A percentile compares a stretch with the other conserved stretches of the same genome.
Conservation (phyloP, 1,140 invertebrate species). For the Leptinotarsa defecta region DNA sequence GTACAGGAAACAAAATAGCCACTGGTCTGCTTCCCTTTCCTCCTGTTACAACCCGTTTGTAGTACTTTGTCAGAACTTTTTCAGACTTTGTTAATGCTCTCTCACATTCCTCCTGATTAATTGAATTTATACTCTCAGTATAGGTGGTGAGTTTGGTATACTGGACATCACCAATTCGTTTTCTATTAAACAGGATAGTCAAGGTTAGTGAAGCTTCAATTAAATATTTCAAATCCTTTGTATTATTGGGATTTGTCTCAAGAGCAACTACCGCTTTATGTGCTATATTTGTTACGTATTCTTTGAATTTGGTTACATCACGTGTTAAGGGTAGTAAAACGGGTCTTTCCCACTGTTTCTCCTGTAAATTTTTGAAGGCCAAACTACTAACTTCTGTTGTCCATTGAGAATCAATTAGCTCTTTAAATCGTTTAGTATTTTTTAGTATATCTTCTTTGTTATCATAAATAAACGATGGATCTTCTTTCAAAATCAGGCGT, state of each 20-base stretch:
- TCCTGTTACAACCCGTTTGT: not conserved
- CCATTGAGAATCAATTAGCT: too few species aligned
- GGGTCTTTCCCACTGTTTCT: constrained; percentile 33
- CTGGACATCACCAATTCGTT: constrained; percentile 44
- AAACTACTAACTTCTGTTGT: too few species aligned
- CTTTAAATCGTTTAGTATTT: too few species aligned
- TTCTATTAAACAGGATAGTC: constrained; percentile 42
- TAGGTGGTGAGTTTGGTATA: constrained; percentile 30
- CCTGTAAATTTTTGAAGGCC: too few species aligned
- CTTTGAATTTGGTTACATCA: constrained; percentile 40
- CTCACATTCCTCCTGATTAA: not conserved
- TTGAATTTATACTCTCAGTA: not conserved
- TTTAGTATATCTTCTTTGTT: constrained; percentile 25
- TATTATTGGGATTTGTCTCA: constrained; percentile 16
- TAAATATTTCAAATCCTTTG: constrained; percentile 35
- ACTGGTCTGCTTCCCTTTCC: not conserved
- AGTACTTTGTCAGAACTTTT: not conserved
- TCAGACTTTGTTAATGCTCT: not conserved
- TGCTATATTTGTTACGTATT: constrained; percentile 28
- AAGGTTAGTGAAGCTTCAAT: constrained; percentile 33
- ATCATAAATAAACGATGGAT: constrained; percentile 11
- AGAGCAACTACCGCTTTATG: constrained; percentile 26
- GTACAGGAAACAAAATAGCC: not conserved
- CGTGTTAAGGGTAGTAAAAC: constrained; percentile 35
- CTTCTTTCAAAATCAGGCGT: constrained; percentile 31